phyloP scores from a whole-genome alignment of 1,140 invertebrate species.

The Lucilia sericata region DNA sequence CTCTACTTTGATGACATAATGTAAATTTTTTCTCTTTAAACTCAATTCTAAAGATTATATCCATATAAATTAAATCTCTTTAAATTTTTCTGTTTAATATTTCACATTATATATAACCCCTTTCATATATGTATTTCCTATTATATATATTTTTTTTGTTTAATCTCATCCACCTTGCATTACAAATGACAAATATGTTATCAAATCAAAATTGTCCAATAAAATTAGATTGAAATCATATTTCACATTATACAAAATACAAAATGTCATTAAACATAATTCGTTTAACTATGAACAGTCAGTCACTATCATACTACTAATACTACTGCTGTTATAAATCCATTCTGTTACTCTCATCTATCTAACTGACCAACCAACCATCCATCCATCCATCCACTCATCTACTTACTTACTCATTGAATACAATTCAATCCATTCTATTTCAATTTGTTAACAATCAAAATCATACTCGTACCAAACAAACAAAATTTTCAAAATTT shows the following conservation, averaged over 20 bases:
- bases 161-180: background rate
- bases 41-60: no score
- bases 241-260: conserved; percentile 6
- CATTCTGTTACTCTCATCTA: background rate
- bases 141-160: no score
- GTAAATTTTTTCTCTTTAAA: no score
- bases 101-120: background rate
- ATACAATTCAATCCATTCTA: conserved; percentile 27
- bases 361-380: background rate
- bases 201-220: conserved; percentile 31
- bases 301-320: background rate
- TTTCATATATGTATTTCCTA: background rate
- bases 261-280: conserved; percentile 42
- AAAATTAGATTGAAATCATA: conserved; percentile 44
- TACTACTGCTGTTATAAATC: background rate
- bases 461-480: conserved; percentile 24
- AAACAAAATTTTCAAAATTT: conserved; percentile 21
- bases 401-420: background rate
- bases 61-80: no score
- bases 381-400: background rate
- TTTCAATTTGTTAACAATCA: conserved; percentile 42
- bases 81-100: no score
- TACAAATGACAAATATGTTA: conserved; percentile 11
- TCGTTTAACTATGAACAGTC: conserved; percentile 25
- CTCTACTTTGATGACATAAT: no score